phyloP scores from a whole-genome alignment of 2,797 vertebrate species.

The Cephalopachus bancanus region DNA sequence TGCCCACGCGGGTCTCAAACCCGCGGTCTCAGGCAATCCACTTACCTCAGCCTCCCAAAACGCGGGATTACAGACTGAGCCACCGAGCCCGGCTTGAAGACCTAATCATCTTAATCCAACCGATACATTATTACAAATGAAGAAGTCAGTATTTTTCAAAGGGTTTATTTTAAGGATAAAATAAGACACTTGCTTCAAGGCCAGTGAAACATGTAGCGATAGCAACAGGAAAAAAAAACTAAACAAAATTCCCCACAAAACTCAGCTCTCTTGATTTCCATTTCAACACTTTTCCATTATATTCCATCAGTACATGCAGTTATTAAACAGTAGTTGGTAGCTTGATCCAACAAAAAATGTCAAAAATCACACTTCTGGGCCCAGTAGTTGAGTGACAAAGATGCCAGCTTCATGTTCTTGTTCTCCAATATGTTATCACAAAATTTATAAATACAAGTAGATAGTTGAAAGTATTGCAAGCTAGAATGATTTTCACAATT shows the following conservation, averaged over 20 bases:
- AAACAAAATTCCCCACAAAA: background rate
- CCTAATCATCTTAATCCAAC: background rate
- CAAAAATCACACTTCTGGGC: conserved; percentile 3
- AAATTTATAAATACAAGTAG: background rate
- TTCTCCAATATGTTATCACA: background rate
- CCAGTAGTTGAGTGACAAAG: background rate
- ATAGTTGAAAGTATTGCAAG: background rate
- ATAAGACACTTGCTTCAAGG: background rate
- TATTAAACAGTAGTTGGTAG: conserved; percentile 23
- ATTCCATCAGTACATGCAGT: background rate
- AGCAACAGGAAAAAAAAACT: background rate
- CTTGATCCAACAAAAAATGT: background rate
- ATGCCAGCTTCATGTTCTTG: background rate
- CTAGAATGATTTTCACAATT: background rate
- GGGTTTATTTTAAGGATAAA: conserved; percentile 16
- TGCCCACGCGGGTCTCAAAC: too few species aligned
- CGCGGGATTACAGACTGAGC: too few species aligned
- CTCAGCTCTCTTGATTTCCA: background rate
- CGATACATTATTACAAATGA: background rate
- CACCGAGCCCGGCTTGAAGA: background rate
- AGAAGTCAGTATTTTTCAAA: background rate
- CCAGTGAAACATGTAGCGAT: background rate
- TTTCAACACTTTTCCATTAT: background rate
- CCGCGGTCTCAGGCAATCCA: too few species aligned
- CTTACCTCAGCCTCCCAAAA: too few species aligned